Evolutionary conservation across 2,888 invertebrate species (phyloP), one percentile per base, ranked within the genome.

Genomic region (Gastracanthus pulcherrimus): DNA sequence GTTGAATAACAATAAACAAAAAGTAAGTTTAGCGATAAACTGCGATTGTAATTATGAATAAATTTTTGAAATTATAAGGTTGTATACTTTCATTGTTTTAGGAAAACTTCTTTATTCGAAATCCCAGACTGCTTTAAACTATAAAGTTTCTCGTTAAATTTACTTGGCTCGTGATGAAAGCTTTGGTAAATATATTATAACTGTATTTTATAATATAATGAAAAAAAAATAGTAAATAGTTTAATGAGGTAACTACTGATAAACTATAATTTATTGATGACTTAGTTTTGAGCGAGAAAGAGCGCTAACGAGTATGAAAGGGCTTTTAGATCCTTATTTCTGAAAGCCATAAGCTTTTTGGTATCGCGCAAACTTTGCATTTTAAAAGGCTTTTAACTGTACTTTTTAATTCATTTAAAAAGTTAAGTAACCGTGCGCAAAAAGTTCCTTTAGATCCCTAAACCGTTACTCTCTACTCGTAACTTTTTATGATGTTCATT

Each of bases 331-430:
- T 75, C 58, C 34, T 51, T 72, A 75, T 60, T 76, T 41, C 45
- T 58, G 19, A 69, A 69, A 76, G 76, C 45, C 23, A 51, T 78
- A 71, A 78, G 71, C 71, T 64, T 78, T 71, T 78, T 31, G 62
- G 31, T 29, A 23, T n/a, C 6, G 19, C 16, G 26, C n/a, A 66
- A 79, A 79, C 31, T 78, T 78, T 66, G 60, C 67, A 66, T 66
- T 60, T 26, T 67, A 69, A 80, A 75, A 75, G 80, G 67, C 69
- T 75, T 67, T 74, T n/a, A 70, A 77, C 77, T 36, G 60, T 34
- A n/a, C 77, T 70, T 62, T 70, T 70, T 62, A 77, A 48, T 77
- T 75, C 62, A 48, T 75, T 80, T 69, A 69, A 66, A 74, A 74
- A 75, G 74, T 69, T 79, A 19, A 41, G 45, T 45, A 41, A 23